These are phyloP conservation scores for Erebia epiphron DNA, from an alignment of 2,888 invertebrate species.

Conservation along the genomic window DNA sequence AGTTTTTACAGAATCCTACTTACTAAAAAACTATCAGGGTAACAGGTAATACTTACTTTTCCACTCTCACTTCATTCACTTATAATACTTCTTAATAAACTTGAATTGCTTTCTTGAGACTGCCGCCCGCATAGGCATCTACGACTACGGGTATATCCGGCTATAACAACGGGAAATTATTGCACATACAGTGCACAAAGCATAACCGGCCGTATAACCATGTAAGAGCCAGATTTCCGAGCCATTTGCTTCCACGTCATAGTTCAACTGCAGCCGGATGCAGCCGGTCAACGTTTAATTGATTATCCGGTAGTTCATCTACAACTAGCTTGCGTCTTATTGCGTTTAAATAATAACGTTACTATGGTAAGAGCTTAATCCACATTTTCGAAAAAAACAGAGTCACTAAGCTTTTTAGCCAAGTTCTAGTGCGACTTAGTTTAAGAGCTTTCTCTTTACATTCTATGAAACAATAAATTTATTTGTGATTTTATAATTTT, in stretches of 20 bases:
- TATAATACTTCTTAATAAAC: too few relatives aligned
- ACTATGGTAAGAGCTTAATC: background rate
- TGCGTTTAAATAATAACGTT: background rate
- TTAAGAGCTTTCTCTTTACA: too few relatives aligned
- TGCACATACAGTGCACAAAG: slow-evolving; percentile 29
- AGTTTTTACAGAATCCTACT: too few relatives aligned
- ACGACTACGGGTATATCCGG: slow-evolving; percentile 9
- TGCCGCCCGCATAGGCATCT: too few relatives aligned
- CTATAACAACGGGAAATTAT: slow-evolving; percentile 31
- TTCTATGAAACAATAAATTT: too few relatives aligned
- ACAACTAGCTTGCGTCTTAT: slow-evolving; percentile 38
- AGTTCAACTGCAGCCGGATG: slow-evolving; percentile 74
- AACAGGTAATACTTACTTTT: too few relatives aligned
- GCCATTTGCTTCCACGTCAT: slow-evolving; percentile 73
- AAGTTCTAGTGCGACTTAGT: too few relatives aligned
- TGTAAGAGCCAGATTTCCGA: slow-evolving; percentile 61
- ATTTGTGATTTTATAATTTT: too few relatives aligned
- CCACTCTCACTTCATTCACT: too few relatives aligned
- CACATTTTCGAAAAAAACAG: background rate
- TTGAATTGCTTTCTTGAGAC: too few relatives aligned
- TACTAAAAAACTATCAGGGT: too few relatives aligned
- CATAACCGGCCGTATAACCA: slow-evolving; percentile 40
- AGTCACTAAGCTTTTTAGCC: too few relatives aligned
- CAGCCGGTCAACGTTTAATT: slow-evolving; percentile 77
- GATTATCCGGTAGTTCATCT: slow-evolving; percentile 71